Base-by-base conservation (phyloP, 2,797 vertebrate genomes). In the Varecia variegata region DNA sequence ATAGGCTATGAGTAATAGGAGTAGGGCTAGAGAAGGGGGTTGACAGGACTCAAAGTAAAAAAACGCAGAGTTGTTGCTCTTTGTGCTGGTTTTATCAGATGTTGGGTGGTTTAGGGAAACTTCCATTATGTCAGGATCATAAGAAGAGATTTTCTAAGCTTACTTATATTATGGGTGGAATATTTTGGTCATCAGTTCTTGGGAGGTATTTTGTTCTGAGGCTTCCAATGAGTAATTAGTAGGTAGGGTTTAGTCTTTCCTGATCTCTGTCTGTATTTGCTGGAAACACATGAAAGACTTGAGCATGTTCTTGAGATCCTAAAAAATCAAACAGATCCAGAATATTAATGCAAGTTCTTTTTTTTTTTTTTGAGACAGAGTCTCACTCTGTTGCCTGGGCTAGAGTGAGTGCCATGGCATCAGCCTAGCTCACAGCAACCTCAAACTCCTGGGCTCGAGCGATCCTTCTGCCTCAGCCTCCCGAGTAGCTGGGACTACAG, bases 1-100 rank as follows among this genome's bases (percentile, higher is more conserved):
- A 5, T 99, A 99, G 27, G 97, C 98, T 93, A 94, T 97, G 88
- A 98, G 94, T 35, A 98, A 90, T 74, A 98, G 89, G 38, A 98
- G 94, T 92, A 98, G 92, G 38, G 89, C 98, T 43, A 97, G 95
- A 70, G 95, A 97, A 94, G 98, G 97, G 23, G 96, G 95, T 0
- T 92, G 98, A 82, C 98, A 98, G 0, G 97, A 96, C 5, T 99
- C 98, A 88, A 98, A 98, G 87, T 97, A 96, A 73, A 96, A 73
- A 94, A 98, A 97, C 62, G 97, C 96, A 17, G 97, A 97, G 67
- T 94, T 96, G 88, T 97, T 98, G 43, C 68, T 97, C 77, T 98
- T 98, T 68, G 82, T 70, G 60, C 40, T 4, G 8, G 96, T 98
- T 94, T 94, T 97, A 12, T 98, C 98, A 67, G 94, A 32, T 70